These are phyloP conservation scores for Medauroidea extradentata DNA, from an alignment of 1,140 invertebrate genomes.

Conservation along the genomic window DNA sequence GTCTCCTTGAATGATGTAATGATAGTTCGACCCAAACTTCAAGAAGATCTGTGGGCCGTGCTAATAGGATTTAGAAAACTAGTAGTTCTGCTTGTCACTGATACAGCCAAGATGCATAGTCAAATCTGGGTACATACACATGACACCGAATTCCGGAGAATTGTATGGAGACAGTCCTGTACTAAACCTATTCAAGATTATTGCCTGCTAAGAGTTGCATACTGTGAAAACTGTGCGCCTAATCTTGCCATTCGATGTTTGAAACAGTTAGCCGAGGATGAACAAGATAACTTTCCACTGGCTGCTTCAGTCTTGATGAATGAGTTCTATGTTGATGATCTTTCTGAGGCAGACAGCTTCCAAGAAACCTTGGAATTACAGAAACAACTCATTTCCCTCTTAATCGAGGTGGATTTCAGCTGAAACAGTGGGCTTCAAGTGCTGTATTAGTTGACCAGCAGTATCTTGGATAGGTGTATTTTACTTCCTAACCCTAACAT, in stretches of 20 bases:
- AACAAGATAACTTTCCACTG: slow-evolving; percentile 21
- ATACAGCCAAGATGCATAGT: slow-evolving; percentile 23
- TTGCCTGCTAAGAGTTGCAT: slow-evolving; percentile 35
- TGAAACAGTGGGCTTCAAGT: slow-evolving; percentile 18
- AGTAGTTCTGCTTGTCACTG: slow-evolving; percentile 12
- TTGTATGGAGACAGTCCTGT: slow-evolving; percentile 25
- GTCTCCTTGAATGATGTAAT: slow-evolving; percentile 19
- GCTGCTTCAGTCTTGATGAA: slow-evolving; percentile 27
- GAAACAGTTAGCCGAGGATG: slow-evolving; percentile 30
- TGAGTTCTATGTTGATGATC: slow-evolving; percentile 46
- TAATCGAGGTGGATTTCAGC: slow-evolving; percentile 17
- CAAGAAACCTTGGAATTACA: slow-evolving; percentile 16
- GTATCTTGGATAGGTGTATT: slow-evolving; percentile 15
- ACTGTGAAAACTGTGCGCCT: slow-evolving; percentile 34
- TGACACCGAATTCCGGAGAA: slow-evolving; percentile 3
- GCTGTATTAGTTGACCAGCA: not conserved
- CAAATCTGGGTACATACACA: not conserved
- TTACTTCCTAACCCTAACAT: slow-evolving; percentile 7
- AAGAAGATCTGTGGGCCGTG: slow-evolving; percentile 10
- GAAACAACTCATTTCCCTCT: slow-evolving; percentile 13
- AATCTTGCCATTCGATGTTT: slow-evolving; percentile 34
- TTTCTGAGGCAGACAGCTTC: slow-evolving; percentile 29
- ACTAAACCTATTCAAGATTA: slow-evolving; percentile 21
- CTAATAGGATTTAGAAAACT: slow-evolving; percentile 13
- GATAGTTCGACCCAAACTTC: slow-evolving; percentile 11